Conservation (phyloP, 2,888 invertebrate species). For the Adineta ricciae region DNA sequence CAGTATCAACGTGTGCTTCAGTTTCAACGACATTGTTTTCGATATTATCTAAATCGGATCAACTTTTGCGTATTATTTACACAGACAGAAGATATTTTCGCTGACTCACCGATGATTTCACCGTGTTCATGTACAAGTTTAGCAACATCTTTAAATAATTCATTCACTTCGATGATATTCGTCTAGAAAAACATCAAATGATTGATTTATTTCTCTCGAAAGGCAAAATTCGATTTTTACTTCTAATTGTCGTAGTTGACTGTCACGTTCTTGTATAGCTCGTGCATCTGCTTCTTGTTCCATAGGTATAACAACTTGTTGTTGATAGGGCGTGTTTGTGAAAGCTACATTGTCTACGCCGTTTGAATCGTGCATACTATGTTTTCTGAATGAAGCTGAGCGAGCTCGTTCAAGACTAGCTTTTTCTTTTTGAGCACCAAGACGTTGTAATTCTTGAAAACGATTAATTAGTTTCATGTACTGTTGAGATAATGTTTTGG, state of each 20-base stretch:
- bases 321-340: neutral
- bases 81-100: no score
- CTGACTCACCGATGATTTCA: neutral
- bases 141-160: neutral
- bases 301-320: neutral
- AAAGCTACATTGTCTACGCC: neutral
- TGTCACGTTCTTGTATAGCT: neutral
- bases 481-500: no score
- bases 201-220: neutral
- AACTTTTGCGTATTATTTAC: no score
- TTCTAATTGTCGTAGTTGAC: neutral
- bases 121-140: neutral
- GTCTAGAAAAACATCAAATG: neutral
- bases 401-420: neutral
- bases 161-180: neutral
- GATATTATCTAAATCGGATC: no score
- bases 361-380: neutral
- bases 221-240: neutral
- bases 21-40: neutral
- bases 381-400: neutral
- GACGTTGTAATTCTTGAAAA: neutral
- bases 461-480: neutral
- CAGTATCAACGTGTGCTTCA: neutral
- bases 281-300: neutral
- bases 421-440: neutral